phyloP scores from a whole-genome alignment of 1,140 invertebrate species.

The Episyrphus balteatus region DNA sequence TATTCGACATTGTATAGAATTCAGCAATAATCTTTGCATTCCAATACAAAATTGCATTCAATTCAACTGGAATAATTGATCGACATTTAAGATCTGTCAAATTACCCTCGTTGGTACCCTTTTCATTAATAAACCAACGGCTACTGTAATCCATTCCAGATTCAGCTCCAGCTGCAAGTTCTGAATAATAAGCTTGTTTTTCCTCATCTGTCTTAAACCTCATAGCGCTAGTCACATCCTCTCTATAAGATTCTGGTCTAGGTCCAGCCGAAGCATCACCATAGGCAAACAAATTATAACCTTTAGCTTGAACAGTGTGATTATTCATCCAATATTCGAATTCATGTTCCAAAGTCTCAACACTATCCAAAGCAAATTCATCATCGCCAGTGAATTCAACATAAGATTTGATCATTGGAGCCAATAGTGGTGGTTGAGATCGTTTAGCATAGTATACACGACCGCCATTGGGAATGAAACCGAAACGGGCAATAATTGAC shows the following conservation, averaged over 20 bases:
- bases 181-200: slow-evolving; percentile 63
- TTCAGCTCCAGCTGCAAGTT: slow-evolving; percentile 81
- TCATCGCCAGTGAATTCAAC: slow-evolving; percentile 59
- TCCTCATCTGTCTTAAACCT: slow-evolving; percentile 48
- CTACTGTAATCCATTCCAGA: slow-evolving; percentile 93
- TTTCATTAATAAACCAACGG: slow-evolving; percentile 63
- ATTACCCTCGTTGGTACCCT: slow-evolving; percentile 65
- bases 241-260: slow-evolving; percentile 80
- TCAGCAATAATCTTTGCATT: slow-evolving; percentile 67
- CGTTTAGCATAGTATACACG: slow-evolving; percentile 71
- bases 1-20: slow-evolving; percentile 55
- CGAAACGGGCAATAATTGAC: slow-evolving; percentile 61
- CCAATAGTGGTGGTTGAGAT: slow-evolving; percentile 79
- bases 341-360: slow-evolving; percentile 68
- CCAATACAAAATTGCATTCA: slow-evolving; percentile 76
- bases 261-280: slow-evolving; percentile 62
- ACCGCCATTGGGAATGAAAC: slow-evolving; percentile 84
- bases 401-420: slow-evolving; percentile 77
- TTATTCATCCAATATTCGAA: slow-evolving; percentile 70
- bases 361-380: slow-evolving; percentile 54
- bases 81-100: slow-evolving; percentile 60
- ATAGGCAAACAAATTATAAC: slow-evolving; percentile 58
- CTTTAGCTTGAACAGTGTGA: slow-evolving; percentile 52
- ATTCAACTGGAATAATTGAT: slow-evolving; percentile 77
- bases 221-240: slow-evolving; percentile 47